phyloP scores from a whole-genome alignment of 2,797 vertebrate genomes.

The Macropodus opercularis region DNA sequence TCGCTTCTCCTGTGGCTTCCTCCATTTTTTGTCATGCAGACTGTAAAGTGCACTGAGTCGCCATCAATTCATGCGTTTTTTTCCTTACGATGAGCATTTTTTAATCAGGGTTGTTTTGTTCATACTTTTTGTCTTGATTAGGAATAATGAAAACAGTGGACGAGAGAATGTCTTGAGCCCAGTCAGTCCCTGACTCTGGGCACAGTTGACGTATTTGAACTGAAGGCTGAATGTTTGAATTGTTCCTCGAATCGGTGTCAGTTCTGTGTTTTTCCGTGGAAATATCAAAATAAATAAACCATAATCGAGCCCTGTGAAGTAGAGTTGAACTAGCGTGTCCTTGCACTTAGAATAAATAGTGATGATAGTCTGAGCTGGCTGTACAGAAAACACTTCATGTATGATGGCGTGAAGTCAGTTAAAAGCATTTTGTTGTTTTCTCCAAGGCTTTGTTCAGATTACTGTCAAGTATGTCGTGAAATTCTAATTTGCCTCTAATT shows the following conservation, averaged over 20 bases:
- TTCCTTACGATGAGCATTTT: no score
- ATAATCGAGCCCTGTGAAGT: slow-evolving; percentile 34
- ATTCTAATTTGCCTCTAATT: not conserved
- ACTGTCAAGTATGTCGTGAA: not conserved
- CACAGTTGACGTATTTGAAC: slow-evolving; percentile 19
- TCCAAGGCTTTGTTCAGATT: not conserved
- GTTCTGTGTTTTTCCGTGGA: slow-evolving; percentile 45
- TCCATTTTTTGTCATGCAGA: no score
- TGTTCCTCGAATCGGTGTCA: slow-evolving; percentile 47
- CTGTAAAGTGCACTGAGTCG: no score
- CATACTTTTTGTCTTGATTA: no score
- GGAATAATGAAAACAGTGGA: no score
- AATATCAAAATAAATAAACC: slow-evolving; percentile 48
- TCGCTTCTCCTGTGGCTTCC: no score
- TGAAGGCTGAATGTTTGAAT: slow-evolving; percentile 35
- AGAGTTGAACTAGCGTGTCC: slow-evolving; percentile 25
- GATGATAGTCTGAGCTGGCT: not conserved
- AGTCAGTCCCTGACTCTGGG: slow-evolving; percentile 40
- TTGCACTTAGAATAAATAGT: slow-evolving; percentile 24
- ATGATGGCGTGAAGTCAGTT: not conserved
- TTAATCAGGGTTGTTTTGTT: no score
- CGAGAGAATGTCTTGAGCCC: slow-evolving; percentile 8
- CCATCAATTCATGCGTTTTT: no score
- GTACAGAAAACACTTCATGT: not conserved
- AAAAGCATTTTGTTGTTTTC: not conserved